phyloP scores from a whole-genome alignment of 1,140 invertebrate genomes.

The Eurosta solidaginis region DNA sequence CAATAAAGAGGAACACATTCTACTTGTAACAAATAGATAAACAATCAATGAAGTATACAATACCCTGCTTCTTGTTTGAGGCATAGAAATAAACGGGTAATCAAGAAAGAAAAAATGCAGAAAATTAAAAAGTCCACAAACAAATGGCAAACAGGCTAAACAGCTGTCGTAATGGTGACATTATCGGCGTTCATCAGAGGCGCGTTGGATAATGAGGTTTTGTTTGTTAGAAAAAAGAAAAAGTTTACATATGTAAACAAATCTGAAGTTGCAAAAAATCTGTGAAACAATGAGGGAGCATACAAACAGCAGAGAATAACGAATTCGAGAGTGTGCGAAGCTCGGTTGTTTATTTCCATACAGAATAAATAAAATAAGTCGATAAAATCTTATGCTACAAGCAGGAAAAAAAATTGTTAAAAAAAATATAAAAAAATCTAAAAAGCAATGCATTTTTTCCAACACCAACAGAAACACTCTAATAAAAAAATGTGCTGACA shows the following conservation, averaged over 20 bases:
- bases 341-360: too few species aligned
- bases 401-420: too few species aligned
- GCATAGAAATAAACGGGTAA: background rate
- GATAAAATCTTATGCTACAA: too few species aligned
- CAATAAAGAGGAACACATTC: background rate
- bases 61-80: background rate
- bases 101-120: background rate
- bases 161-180: background rate
- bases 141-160: background rate
- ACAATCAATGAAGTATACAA: conserved; percentile 22
- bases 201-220: background rate
- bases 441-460: too few species aligned
- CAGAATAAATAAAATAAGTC: conserved; percentile 3
- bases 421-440: too few species aligned
- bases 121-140: conserved; percentile 17
- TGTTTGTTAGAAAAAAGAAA: background rate
- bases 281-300: background rate
- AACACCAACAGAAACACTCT: too few species aligned
- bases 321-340: background rate
- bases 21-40: background rate
- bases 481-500: too few species aligned
- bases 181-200: conserved; percentile 2
- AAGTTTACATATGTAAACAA: background rate
- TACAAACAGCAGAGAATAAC: background rate
- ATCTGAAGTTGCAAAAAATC: background rate